Conservation (phyloP, 2,113 vertebrate genomes). For the Rhombomys opimus region DNA sequence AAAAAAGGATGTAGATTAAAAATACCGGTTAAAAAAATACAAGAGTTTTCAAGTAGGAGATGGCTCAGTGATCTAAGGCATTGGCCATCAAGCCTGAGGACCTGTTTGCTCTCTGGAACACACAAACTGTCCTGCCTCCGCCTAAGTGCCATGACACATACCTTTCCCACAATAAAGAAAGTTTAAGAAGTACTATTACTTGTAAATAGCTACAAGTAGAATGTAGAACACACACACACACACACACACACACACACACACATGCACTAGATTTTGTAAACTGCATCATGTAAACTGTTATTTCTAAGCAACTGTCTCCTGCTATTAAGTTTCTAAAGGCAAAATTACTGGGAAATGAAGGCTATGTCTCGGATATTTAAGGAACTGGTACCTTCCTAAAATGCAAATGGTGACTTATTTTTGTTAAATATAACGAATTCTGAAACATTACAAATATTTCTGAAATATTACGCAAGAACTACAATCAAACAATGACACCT, state of each 20-base stretch:
- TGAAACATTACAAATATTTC: background rate
- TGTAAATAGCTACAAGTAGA: background rate
- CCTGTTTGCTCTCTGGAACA: background rate
- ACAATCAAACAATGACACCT: background rate
- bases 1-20: background rate
- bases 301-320: background rate
- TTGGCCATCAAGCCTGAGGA: background rate
- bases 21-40: background rate
- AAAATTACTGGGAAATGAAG: conserved; percentile 20
- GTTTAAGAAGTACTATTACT: background rate
- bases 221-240: background rate
- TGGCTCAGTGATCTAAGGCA: no score
- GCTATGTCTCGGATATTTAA: background rate
- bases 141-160: background rate
- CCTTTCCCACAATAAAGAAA: background rate
- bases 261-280: background rate
- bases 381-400: background rate
- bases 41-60: background rate
- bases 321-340: conserved; percentile 1
- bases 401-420: background rate
- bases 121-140: background rate
- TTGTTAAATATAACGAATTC: background rate
- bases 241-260: background rate
- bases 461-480: background rate
- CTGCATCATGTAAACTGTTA: background rate